Conservation (phyloP, 2,797 vertebrate species). For the Threskiornis aethiopicus region DNA sequence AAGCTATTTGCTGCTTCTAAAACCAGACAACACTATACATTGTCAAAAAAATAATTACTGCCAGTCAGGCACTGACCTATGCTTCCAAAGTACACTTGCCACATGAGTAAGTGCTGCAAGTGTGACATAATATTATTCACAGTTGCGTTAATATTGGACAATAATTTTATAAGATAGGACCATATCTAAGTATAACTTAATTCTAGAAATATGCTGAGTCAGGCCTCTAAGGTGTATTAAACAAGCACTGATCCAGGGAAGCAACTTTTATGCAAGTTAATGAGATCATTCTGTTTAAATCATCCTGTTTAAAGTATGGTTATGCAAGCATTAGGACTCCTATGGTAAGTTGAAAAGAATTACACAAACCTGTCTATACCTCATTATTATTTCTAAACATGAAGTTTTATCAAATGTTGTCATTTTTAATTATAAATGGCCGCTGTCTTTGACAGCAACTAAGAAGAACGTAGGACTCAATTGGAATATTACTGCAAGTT, state of each 20-base stretch:
- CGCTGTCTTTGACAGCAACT: neutral
- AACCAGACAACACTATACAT: neutral
- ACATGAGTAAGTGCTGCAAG: neutral
- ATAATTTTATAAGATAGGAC: neutral
- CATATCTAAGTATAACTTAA: neutral
- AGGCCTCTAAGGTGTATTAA: neutral
- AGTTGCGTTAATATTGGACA: neutral
- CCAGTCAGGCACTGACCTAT: neutral
- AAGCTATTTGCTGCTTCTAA: neutral
- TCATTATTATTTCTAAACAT: neutral
- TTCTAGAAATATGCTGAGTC: neutral
- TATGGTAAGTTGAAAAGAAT: neutral
- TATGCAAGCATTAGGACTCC: neutral
- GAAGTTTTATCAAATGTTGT: neutral
- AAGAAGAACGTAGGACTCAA: neutral
- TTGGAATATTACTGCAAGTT: neutral
- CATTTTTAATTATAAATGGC: neutral
- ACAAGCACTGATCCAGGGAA: neutral
- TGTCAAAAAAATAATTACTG: neutral
- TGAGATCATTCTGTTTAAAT: neutral
- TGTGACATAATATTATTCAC: neutral
- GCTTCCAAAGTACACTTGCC: neutral
- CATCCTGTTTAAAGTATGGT: neutral
- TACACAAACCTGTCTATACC: neutral
- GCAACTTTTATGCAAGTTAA: neutral